Conservation (phyloP, 2,888 invertebrate genomes). For the Pyralis farinalis region DNA sequence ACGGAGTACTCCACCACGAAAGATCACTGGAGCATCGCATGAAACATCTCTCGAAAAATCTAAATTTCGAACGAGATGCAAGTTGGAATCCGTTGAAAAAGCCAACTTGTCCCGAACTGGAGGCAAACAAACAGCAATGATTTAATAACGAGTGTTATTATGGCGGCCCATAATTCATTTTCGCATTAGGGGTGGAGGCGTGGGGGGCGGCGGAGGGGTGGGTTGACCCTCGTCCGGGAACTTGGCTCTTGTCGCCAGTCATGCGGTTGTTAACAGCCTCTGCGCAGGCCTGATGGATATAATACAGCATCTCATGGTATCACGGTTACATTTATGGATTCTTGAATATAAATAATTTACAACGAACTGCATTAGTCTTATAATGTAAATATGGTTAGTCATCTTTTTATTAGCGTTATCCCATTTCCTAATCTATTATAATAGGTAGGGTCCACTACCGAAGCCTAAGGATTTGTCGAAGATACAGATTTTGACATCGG, state of each 20-base stretch:
- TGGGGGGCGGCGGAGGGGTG: background rate
- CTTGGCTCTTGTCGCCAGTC: constrained; percentile 13
- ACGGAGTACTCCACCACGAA: constrained; percentile 8
- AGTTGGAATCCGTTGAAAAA: constrained; percentile 4
- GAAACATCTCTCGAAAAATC: background rate
- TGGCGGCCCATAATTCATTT: constrained; percentile 51
- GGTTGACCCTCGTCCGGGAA: constrained; percentile 13
- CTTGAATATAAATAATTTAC: too few relatives aligned
- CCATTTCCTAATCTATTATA: too few relatives aligned
- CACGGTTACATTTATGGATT: too few relatives aligned
- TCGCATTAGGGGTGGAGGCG: constrained; percentile 36
- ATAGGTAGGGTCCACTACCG: too few relatives aligned
- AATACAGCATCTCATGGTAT: constrained; percentile 1
- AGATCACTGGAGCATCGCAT: background rate
- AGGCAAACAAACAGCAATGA: constrained; percentile 26
- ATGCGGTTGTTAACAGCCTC: constrained; percentile 15
- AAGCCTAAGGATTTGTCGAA: too few relatives aligned
- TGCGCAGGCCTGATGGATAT: background rate
- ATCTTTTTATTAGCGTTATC: too few relatives aligned
- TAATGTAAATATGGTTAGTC: too few relatives aligned
- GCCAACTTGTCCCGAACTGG: background rate
- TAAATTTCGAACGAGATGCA: constrained; percentile 1
- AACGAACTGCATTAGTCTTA: too few relatives aligned
- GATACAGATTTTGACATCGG: too few relatives aligned
- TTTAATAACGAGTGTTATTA: constrained; percentile 53